Evolutionary conservation across 1,140 invertebrate species (phyloP).

Genomic region (Brachionus calyciflorus): DNA sequence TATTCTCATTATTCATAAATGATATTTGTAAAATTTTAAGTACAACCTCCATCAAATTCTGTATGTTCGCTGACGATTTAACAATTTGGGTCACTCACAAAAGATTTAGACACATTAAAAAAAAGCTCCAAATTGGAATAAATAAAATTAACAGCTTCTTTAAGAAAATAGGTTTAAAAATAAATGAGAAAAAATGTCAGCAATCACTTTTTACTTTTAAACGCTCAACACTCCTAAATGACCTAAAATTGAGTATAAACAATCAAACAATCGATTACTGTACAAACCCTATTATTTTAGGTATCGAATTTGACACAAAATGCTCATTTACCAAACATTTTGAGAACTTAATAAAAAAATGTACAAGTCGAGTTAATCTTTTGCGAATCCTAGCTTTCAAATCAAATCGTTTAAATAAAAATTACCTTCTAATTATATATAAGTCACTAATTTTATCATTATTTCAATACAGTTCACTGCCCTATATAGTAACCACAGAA

Average conservation of each 20-base stretch:
- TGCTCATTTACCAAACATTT: neutral
- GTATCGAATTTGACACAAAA: neutral
- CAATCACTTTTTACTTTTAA: neutral
- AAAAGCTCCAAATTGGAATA: neutral
- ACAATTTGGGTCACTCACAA: neutral
- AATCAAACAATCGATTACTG: neutral
- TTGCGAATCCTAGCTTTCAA: neutral
- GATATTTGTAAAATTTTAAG: constrained; percentile 6
- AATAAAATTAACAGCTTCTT: neutral
- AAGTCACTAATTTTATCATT: constrained; percentile 13
- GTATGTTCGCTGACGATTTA: constrained; percentile 16
- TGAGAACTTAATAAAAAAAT: neutral
- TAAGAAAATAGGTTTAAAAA: neutral
- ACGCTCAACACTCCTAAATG: neutral
- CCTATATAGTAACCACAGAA: constrained; percentile 2
- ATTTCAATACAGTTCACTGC: constrained; percentile 7
- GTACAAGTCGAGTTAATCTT: neutral
- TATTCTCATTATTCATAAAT: constrained; percentile 14
- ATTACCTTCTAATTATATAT: neutral
- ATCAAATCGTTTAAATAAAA: neutral
- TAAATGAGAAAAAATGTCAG: constrained; percentile 30
- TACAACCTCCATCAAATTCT: neutral
- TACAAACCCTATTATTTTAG: neutral
- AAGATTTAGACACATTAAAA: no score
- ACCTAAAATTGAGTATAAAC: neutral